These are phyloP conservation scores for Penaeus chinensis DNA, from an alignment of 1,140 invertebrate species.

Conservation along the genomic window DNA sequence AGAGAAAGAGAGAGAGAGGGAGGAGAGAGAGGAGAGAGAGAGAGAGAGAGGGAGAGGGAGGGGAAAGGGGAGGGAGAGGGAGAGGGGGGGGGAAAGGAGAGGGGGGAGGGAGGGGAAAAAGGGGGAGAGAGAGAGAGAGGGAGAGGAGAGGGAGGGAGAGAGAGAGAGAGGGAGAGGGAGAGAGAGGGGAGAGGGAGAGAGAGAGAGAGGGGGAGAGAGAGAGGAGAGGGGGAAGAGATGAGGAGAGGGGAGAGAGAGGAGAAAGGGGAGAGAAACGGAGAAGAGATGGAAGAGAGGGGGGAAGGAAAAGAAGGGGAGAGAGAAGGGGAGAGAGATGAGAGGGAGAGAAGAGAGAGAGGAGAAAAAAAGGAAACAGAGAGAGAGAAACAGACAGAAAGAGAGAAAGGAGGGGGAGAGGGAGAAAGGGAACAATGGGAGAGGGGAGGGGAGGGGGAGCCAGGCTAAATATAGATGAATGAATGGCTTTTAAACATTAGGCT, in stretches of 20 bases:
- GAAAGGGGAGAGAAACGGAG: background rate
- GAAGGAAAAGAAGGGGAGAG: background rate
- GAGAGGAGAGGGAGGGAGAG: background rate
- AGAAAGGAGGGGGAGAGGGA: background rate
- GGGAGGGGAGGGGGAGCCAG: background rate
- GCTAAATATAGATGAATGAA: too few relatives aligned
- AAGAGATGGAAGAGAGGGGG: too few relatives aligned
- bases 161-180: conserved; percentile 1
- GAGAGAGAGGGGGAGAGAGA: too few relatives aligned
- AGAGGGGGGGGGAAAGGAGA: background rate
- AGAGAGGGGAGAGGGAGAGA: too few relatives aligned
- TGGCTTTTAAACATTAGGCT: too few relatives aligned
- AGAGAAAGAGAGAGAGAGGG: background rate
- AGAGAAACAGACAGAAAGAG: background rate
- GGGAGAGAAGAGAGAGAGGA: too few relatives aligned
- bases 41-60: background rate
- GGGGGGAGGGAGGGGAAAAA: background rate
- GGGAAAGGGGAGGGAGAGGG: background rate
- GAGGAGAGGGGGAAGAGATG: too few relatives aligned
- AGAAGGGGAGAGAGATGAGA: background rate
- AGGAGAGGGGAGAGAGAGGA: background rate
- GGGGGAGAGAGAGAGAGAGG: background rate
- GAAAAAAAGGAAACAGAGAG: background rate
- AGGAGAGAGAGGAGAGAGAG: background rate
- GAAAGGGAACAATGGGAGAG: background rate